These are phyloP conservation scores for Mus pahari DNA, from an alignment of 2,113 vertebrate species.

Conservation along the genomic window DNA sequence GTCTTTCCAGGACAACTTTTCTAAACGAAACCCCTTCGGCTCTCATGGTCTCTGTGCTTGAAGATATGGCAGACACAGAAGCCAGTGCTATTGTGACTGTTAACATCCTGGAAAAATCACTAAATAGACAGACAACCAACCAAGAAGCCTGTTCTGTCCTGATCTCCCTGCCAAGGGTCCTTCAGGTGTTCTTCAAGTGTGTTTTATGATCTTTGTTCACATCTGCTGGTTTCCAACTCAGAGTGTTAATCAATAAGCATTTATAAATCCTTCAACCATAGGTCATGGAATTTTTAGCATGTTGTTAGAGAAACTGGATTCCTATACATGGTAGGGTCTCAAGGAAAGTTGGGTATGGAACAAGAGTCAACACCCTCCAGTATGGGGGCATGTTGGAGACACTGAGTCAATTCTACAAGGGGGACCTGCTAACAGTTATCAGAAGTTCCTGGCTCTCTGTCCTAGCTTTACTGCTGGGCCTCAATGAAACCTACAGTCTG, in stretches of 20 bases:
- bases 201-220: neutral
- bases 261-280: neutral
- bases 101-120: neutral
- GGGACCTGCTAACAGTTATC: too few species aligned
- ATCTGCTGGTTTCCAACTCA: neutral
- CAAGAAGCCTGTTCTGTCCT: neutral
- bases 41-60: neutral
- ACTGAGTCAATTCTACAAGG: neutral
- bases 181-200: neutral
- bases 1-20: conserved; percentile 35
- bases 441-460: neutral
- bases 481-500: neutral
- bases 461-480: neutral
- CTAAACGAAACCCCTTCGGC: neutral
- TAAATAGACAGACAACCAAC: neutral
- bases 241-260: neutral
- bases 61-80: neutral
- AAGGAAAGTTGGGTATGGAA: neutral
- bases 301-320: neutral
- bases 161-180: neutral
- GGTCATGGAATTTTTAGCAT: neutral
- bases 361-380: neutral
- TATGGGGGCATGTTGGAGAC: neutral
- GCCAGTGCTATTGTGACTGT: too few species aligned
- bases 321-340: neutral